Percentiles rank a stretch among this genome's conserved stretches.
Evolutionary conservation across 2,797 vertebrate genomes (phyloP).

Genomic region (Podarcis siculus): DNA sequence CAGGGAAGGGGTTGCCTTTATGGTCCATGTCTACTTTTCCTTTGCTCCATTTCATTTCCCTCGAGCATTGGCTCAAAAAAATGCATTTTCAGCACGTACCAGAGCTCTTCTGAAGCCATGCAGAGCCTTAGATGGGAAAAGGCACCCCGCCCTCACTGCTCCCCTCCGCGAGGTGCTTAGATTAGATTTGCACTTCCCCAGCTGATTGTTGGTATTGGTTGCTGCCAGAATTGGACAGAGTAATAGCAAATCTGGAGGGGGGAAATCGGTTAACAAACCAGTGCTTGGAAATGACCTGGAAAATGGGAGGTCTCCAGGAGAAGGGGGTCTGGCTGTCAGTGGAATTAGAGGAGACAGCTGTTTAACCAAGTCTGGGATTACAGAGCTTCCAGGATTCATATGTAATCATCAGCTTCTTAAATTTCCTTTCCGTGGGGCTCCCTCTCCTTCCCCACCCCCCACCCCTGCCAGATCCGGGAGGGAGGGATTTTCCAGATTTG

Average conservation of each 20-base stretch:
- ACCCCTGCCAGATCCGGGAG: constrained; percentile 35
- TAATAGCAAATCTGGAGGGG: background rate
- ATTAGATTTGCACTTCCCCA: constrained; percentile 19
- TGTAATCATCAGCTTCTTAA: constrained; percentile 61
- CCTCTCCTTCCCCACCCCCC: constrained; percentile 11
- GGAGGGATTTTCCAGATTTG: constrained; percentile 60
- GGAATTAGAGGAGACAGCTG: constrained; percentile 70
- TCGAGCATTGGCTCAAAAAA: background rate
- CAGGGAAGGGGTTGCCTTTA: background rate
- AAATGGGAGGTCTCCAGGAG: constrained; percentile 28
- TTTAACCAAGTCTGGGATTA: constrained; percentile 68
- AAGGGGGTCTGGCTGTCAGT: constrained; percentile 53
- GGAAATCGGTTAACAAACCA: constrained; percentile 2
- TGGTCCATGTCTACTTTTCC: background rate
- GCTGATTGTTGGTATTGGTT: background rate
- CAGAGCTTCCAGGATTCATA: constrained; percentile 52
- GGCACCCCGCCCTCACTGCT: background rate
- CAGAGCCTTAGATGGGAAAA: background rate
- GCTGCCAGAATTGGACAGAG: constrained; percentile 2
- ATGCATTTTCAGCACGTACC: background rate
- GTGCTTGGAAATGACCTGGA: constrained; percentile 35
- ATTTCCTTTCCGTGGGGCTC: constrained; percentile 37
- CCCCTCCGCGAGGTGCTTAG: background rate
- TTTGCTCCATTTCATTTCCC: constrained; percentile 1
- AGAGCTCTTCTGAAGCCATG: background rate